These are phyloP conservation scores for Solenodon paradoxus DNA, from an alignment of 2,113 vertebrate genomes.

Conservation along the genomic window DNA sequence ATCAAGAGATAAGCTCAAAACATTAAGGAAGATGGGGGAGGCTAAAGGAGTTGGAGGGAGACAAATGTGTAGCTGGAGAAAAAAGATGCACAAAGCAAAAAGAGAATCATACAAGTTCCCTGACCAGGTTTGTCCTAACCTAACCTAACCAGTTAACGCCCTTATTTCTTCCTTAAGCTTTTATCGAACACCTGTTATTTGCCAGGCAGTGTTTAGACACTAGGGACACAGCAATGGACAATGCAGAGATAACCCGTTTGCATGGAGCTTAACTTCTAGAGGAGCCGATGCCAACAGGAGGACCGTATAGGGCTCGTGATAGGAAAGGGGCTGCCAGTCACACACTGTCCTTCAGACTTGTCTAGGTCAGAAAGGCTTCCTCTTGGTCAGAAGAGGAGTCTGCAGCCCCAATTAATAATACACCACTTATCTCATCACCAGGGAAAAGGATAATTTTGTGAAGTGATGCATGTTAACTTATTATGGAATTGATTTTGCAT, in stretches of 20 bases:
- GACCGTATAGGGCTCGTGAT: neutral
- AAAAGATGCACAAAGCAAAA: neutral
- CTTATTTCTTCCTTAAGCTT: neutral
- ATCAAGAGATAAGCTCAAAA: neutral
- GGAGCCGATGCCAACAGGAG: neutral
- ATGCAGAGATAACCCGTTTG: neutral
- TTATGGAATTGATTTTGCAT: neutral
- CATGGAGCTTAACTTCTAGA: neutral
- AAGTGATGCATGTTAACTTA: neutral
- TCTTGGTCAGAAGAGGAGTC: too few relatives aligned
- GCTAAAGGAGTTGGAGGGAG: neutral
- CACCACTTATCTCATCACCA: neutral
- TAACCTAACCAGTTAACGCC: neutral
- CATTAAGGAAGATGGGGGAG: neutral
- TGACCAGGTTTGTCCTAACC: neutral
- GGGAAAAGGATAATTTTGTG: neutral
- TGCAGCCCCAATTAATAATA: neutral
- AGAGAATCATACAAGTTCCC: neutral
- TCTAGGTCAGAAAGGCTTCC: neutral
- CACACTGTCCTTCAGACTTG: neutral
- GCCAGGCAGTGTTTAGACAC: neutral
- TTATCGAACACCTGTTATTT: neutral
- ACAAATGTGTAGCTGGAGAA: neutral
- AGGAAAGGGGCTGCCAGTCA: neutral
- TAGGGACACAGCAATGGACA: neutral